phyloP scores from a whole-genome alignment of 2,113 vertebrate genomes.

The Uria lomvia region DNA sequence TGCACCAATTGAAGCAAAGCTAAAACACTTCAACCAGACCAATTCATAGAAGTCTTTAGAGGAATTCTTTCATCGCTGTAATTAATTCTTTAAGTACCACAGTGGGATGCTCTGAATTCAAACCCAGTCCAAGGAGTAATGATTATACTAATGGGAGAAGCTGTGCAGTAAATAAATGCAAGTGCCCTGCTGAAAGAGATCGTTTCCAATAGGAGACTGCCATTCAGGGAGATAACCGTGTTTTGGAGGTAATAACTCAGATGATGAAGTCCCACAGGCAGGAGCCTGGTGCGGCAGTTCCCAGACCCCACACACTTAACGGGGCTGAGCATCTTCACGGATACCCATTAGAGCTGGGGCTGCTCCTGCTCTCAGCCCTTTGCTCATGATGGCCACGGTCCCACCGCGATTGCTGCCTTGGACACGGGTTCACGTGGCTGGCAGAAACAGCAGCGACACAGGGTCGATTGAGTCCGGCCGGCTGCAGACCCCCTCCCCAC shows the following conservation, averaged over 20 bases:
- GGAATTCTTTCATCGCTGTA: slow-evolving; percentile 62
- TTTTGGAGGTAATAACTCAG: not conserved
- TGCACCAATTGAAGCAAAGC: slow-evolving; percentile 46
- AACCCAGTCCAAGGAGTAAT: slow-evolving; percentile 59
- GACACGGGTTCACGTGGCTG: accelerated
- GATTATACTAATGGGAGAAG: slow-evolving; percentile 67
- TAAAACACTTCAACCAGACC: slow-evolving; percentile 57
- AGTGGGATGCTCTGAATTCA: slow-evolving; percentile 61
- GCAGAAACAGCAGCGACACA: not conserved
- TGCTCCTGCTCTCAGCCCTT: not conserved
- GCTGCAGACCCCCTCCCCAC: not conserved
- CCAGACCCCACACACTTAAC: not conserved
- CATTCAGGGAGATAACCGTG: not conserved
- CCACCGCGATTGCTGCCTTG: accelerated
- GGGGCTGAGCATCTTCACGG: not conserved
- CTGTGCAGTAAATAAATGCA: slow-evolving; percentile 64
- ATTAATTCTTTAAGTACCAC: slow-evolving; percentile 67
- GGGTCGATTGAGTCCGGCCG: accelerated
- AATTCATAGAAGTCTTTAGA: slow-evolving; percentile 50
- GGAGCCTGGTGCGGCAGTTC: not conserved
- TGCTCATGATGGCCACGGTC: accelerated
- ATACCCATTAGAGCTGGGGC: not conserved
- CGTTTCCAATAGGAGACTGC: not conserved
- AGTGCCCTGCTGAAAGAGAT: slow-evolving; percentile 36
- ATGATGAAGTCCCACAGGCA: not conserved